Evolutionary conservation across 2,888 invertebrate species (phyloP).

Genomic region (Andrena praecox): DNA sequence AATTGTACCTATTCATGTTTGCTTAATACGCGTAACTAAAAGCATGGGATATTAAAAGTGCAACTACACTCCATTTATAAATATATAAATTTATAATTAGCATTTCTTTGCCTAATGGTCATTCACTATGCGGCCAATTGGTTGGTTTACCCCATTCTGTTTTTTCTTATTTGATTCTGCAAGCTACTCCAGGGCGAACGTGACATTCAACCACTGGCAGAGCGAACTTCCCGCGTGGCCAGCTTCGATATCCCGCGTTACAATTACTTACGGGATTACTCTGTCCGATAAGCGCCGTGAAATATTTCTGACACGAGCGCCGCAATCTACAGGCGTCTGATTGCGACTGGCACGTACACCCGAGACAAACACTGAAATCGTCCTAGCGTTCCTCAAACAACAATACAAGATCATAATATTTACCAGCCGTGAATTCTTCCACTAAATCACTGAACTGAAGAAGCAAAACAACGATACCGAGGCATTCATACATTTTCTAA

Average conservation of each 20-base stretch:
- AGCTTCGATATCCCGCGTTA: constrained; percentile 1
- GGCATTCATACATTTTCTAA: neutral
- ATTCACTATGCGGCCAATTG: no score
- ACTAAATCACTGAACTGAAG: neutral
- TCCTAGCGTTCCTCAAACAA: neutral
- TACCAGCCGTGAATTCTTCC: neutral
- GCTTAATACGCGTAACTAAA: no score
- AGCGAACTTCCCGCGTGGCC: no score
- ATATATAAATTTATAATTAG: no score
- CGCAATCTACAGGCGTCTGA: constrained; percentile 18
- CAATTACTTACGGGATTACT: constrained; percentile 35
- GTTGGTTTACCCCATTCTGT: no score
- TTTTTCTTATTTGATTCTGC: no score
- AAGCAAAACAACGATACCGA: neutral
- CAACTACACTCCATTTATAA: no score
- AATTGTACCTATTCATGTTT: no score
- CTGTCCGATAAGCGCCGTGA: constrained; percentile 24
- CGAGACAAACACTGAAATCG: constrained; percentile 26
- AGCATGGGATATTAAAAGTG: no score
- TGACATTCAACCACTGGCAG: no score
- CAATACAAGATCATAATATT: constrained; percentile 10
- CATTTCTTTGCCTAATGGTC: no score
- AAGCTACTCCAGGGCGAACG: no score
- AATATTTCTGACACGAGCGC: constrained; percentile 2
- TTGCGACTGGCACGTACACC: constrained; percentile 2